These are phyloP conservation scores for Apteryx owenii DNA, from an alignment of 2,113 vertebrate genomes.

Conservation along the genomic window DNA sequence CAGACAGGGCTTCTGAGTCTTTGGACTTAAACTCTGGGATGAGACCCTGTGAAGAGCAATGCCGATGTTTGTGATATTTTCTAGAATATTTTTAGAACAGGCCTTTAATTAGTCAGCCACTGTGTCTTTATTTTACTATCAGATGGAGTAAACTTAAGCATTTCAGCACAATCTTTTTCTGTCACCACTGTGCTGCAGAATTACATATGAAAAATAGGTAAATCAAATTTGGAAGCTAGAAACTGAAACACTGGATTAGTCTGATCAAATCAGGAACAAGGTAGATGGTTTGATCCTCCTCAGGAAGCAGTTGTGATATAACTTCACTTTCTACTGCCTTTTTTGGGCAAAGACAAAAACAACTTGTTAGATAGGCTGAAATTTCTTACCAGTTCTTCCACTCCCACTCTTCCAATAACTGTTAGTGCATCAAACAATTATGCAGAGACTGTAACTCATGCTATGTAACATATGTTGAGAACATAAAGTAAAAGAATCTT, in stretches of 20 bases:
- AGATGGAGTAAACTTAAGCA: neutral
- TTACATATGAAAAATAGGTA: neutral
- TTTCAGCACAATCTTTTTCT: neutral
- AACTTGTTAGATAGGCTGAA: neutral
- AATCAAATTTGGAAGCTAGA: neutral
- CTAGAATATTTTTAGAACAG: neutral
- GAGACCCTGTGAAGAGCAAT: neutral
- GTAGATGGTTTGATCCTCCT: neutral
- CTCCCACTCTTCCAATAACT: neutral
- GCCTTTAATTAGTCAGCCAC: neutral
- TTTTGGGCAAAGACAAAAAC: neutral
- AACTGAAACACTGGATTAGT: neutral
- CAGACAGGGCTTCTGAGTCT: accelerated
- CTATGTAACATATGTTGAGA: neutral
- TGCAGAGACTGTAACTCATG: neutral
- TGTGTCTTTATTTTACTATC: neutral
- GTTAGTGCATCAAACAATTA: neutral
- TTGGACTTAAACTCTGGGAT: neutral
- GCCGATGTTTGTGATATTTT: neutral
- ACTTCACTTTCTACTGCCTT: neutral
- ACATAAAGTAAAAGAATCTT: constrained; percentile 3
- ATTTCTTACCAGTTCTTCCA: neutral
- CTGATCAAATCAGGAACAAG: neutral
- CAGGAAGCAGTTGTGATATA: neutral
- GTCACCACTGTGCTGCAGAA: neutral